Base-by-base conservation (phyloP, 2,113 vertebrate species). In the Castor canadensis region DNA sequence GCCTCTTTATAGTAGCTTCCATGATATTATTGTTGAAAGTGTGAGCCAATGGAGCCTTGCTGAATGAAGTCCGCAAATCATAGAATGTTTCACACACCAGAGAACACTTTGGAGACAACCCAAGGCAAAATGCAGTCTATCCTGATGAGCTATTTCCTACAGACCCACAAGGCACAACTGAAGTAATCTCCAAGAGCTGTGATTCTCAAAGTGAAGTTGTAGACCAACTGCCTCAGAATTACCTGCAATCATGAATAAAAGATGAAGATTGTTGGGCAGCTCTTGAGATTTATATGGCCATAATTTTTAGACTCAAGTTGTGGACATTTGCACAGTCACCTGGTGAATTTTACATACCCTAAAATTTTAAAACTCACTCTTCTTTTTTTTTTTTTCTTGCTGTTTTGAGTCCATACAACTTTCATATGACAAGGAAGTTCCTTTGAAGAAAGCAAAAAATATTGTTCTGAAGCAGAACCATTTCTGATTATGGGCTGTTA, bases 1-100 rank as follows among this genome's bases (percentile, higher is more conserved):
- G 92, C 60, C 40, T 76, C 56, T 54, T 80, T 73, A 52, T 12
- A 62, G 87, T 43, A 49, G 76, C 58, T 71, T 93, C 45, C 76
- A 81, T 17, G 47, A 66, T 76, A 66, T 89, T 79, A 62, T 8
- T 66, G 35, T 43, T 67, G 88, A 95, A 62, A n/a, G 66, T 80
- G 71, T 62, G 66, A 97, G 96, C 87, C 95, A 92, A 32, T 26
- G 20, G 47, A 7, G 35, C 22, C 86, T 67, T 81, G 81, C 72
- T 85, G 81, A 95, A 82, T 49, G 49, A 64, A 88, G 79, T 85
- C 76, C 67, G 77, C 60, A 77, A 92, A 90, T 90, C 87, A 92
- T 90, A 96, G 96, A 95, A 95, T 28, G 38, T 82, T 79, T 84
- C 47, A 76, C 64, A 67, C 56, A 85, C 87, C 75, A 92, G 79